phyloP scores from a whole-genome alignment of 2,888 invertebrate species.

The Allygus modestus region DNA sequence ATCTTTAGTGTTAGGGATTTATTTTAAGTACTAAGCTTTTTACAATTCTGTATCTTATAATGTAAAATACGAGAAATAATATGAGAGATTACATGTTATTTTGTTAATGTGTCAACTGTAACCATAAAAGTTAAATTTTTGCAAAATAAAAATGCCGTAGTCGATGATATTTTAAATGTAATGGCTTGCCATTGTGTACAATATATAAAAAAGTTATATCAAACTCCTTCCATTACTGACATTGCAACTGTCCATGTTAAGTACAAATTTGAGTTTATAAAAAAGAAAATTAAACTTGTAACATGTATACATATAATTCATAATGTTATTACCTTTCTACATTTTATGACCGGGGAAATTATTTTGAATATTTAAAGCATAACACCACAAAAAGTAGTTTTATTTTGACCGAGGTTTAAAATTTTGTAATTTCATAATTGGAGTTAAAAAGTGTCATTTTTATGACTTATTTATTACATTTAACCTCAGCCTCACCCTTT shows the following conservation, averaged over 20 bases:
- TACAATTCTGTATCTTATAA: not conserved
- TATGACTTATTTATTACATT: too few species aligned
- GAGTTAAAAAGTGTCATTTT: too few species aligned
- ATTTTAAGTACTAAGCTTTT: not conserved
- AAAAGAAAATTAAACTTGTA: too few species aligned
- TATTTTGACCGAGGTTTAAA: too few species aligned
- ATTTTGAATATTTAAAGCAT: too few species aligned
- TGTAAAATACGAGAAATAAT: not conserved
- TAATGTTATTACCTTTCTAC: too few species aligned
- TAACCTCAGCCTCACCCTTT: too few species aligned
- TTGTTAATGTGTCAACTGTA: constrained; percentile 5
- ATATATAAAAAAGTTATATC: not conserved
- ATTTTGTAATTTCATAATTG: too few species aligned
- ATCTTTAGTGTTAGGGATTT: not conserved
- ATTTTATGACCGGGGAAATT: too few species aligned
- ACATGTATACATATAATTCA: too few species aligned
- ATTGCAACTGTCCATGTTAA: not conserved
- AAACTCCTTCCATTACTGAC: not conserved
- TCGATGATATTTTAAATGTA: not conserved
- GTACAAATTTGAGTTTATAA: too few species aligned
- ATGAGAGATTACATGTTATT: not conserved
- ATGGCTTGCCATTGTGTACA: not conserved
- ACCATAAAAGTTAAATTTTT: not conserved
- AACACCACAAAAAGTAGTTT: too few species aligned
- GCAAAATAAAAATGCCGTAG: not conserved